phyloP scores from a whole-genome alignment of 2,797 vertebrate species.

The Peromyscus eremicus region DNA sequence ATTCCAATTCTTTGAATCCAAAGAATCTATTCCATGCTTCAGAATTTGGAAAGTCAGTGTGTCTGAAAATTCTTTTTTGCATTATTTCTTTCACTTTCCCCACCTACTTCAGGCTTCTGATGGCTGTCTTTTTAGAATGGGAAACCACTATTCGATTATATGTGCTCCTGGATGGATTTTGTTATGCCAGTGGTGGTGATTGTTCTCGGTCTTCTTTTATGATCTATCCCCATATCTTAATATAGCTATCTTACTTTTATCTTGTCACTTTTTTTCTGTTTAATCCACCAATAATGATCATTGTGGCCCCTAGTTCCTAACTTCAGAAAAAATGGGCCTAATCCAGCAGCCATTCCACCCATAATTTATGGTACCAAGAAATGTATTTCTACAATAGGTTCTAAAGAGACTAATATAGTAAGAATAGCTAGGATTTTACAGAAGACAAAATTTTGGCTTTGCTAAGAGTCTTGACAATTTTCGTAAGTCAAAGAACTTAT shows the following conservation, averaged over 20 bases:
- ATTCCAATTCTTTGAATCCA: background rate
- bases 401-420: background rate
- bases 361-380: background rate
- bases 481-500: background rate
- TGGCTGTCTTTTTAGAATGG: background rate
- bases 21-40: background rate
- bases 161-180: background rate
- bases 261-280: background rate
- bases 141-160: background rate
- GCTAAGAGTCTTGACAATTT: constrained; percentile 32
- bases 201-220: background rate
- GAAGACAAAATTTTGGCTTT: constrained; percentile 11
- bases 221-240: background rate
- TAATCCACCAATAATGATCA: constrained; percentile 12
- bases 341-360: background rate
- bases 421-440: background rate
- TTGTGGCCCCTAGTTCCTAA: background rate
- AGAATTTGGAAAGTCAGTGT: background rate
- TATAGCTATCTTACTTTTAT: background rate
- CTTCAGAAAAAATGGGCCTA: constrained; percentile 15
- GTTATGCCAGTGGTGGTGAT: too few species aligned
- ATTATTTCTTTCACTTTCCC: background rate
- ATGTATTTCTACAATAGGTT: background rate
- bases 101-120: background rate
- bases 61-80: background rate